A percentile compares a stretch with the other conserved stretches of the same genome.
These are phyloP conservation scores for Emydoidea blandingii DNA, from an alignment of 2,797 vertebrate species.

Conservation along the genomic window DNA sequence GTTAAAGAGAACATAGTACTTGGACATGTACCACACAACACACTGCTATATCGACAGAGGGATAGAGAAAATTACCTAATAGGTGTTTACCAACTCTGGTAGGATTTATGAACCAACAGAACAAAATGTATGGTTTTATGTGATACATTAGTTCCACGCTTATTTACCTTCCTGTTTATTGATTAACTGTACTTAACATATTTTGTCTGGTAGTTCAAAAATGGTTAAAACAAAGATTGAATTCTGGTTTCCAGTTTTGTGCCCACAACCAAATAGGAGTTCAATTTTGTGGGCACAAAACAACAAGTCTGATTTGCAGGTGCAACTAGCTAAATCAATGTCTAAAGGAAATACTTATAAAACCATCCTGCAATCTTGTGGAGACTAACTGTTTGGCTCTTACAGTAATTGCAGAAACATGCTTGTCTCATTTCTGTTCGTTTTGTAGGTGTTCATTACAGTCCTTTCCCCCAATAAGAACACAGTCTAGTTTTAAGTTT, in stretches of 20 bases:
- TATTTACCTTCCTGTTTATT: neutral
- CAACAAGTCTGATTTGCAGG: constrained; percentile 15
- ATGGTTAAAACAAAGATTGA: neutral
- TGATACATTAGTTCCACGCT: neutral
- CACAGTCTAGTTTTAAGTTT: neutral
- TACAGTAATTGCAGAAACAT: neutral
- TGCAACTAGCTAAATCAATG: constrained; percentile 1
- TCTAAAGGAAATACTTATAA: constrained; percentile 6
- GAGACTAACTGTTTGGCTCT: neutral
- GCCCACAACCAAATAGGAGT: neutral
- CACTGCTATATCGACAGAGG: neutral
- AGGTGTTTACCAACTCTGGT: neutral
- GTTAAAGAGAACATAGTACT: neutral
- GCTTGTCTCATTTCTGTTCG: neutral
- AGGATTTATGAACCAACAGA: neutral
- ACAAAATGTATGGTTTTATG: neutral
- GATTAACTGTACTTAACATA: neutral
- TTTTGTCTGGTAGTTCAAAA: neutral
- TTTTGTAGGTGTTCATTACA: neutral
- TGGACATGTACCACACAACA: neutral
- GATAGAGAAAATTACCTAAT: neutral
- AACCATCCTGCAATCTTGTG: too few species aligned
- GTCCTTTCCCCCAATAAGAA: neutral
- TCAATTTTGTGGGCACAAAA: neutral
- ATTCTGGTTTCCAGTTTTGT: neutral